Base-by-base conservation (phyloP, 2,888 invertebrate species). In the Platycheirus rosarum region DNA sequence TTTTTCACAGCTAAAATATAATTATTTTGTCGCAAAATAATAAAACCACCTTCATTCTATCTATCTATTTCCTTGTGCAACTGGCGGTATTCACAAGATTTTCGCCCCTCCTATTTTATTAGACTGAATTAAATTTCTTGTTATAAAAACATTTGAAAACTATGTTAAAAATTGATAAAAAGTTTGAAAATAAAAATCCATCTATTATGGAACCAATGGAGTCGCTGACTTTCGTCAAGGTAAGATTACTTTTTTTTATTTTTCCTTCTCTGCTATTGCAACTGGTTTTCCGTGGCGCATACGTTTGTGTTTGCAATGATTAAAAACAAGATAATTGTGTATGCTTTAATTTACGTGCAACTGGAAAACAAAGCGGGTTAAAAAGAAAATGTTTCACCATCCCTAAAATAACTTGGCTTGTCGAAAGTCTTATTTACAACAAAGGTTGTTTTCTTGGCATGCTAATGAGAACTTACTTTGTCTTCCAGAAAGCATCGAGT, bases 121-220 rank as follows among this genome's bases (percentile, higher is more conserved):
- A 3, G 1, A 42, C 37, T 26, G 1, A 23, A 48, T 35, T 51
- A 8, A 13, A 13, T 6, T n/a, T 5, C 32, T 40, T 42, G 8
- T 4, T 5, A 18, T 29, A 29, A 11, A 46, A 65, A 63, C 16
- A 9, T 53, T 0, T 32, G 3, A 13, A 6, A n/a, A 9, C 5
- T 0, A 84, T 84, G 84, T 26, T 84, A 20, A 78, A 78, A 65
- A 53, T 84, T 69, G 78, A 84, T 29, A 71, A 62, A 44, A 77
- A 71, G 18, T 9, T 37, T 1, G 65, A 76, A 20, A 65, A 40
- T 26, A 62, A 49, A 49, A 84, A 71, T 57, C 82, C 89, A 26
- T 86, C 89, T 44, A 89, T 89, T 75, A 89, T 89, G 89, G 88
- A 89, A 66, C 88, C 89, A 18, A 86, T 85, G 84, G 86, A 87